Evolutionary conservation across 2,888 invertebrate species (phyloP).

Genomic region (Anagyrus pseudococci): DNA sequence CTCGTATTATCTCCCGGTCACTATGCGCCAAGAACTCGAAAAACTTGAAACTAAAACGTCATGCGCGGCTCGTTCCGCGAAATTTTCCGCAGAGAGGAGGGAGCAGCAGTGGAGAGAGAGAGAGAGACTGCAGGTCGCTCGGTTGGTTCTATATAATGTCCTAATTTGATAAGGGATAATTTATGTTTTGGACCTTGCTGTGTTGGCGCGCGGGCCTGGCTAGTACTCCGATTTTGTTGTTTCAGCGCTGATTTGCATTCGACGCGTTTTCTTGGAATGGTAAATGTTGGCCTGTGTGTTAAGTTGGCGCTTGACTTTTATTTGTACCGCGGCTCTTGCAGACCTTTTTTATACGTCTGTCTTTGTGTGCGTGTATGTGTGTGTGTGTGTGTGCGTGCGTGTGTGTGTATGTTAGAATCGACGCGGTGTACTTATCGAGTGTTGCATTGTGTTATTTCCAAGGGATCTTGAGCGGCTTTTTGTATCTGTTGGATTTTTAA

Average conservation of each 20-base stretch:
- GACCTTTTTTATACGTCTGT: too few species aligned
- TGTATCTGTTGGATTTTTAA: too few species aligned
- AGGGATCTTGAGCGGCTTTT: too few species aligned
- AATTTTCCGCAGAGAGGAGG: constrained; percentile 9
- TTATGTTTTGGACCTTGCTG: constrained; percentile 19
- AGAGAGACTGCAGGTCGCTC: background rate
- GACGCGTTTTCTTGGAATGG: background rate
- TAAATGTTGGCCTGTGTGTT: background rate
- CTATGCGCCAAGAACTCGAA: background rate
- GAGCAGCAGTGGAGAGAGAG: background rate
- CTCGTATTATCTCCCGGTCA: constrained; percentile 4
- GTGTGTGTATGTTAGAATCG: too few species aligned
- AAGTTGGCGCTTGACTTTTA: background rate
- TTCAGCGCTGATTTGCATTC: constrained; percentile 2
- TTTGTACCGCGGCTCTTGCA: background rate
- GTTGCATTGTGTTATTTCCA: too few species aligned
- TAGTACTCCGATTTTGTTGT: constrained; percentile 4
- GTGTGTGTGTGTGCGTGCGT: too few species aligned
- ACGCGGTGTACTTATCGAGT: too few species aligned
- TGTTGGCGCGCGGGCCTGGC: background rate
- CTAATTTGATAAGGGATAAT: constrained; percentile 29
- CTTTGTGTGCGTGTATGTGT: too few species aligned
- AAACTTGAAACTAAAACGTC: constrained; percentile 24
- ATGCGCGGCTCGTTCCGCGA: constrained; percentile 7
- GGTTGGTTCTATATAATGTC: background rate